Evolutionary conservation across 2,888 invertebrate genomes (phyloP).

Genomic region (Cinara cedri): DNA sequence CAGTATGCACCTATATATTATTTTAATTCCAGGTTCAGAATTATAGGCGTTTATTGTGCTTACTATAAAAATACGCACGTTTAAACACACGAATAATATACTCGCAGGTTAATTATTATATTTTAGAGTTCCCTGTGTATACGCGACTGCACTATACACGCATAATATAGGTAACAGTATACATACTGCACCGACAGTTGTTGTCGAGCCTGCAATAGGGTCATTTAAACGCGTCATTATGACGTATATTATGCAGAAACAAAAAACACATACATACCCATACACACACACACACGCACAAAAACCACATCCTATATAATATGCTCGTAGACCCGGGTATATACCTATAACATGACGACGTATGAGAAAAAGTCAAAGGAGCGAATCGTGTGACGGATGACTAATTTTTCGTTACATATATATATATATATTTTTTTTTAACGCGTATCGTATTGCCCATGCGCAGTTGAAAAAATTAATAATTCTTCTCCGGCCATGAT

Average conservation of each 20-base stretch:
- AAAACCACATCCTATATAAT: conserved; percentile 30
- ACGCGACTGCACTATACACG: not conserved
- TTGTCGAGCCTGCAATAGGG: conserved; percentile 6
- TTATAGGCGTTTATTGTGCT: no score
- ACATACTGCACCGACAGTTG: conserved; percentile 10
- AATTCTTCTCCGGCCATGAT: conserved; percentile 16
- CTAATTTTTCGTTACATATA: conserved; percentile 32
- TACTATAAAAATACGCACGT: no score
- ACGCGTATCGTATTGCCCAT: no score
- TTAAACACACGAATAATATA: not conserved
- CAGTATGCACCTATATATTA: no score
- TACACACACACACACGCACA: no score
- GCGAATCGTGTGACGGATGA: conserved; percentile 39
- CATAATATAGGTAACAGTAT: no score
- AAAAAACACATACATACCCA: no score
- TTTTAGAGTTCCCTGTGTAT: not conserved
- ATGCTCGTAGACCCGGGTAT: not conserved
- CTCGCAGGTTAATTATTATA: not conserved
- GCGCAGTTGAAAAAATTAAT: conserved; percentile 22
- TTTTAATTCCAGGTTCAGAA: no score
- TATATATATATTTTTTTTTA: no score
- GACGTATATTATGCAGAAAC: conserved; percentile 51
- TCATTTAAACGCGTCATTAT: conserved; percentile 46
- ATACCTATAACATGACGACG: not conserved
- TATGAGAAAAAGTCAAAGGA: conserved; percentile 47